These are phyloP conservation scores for Ptychoptera albimana DNA, from an alignment of 2,888 invertebrate genomes.

Conservation along the genomic window DNA sequence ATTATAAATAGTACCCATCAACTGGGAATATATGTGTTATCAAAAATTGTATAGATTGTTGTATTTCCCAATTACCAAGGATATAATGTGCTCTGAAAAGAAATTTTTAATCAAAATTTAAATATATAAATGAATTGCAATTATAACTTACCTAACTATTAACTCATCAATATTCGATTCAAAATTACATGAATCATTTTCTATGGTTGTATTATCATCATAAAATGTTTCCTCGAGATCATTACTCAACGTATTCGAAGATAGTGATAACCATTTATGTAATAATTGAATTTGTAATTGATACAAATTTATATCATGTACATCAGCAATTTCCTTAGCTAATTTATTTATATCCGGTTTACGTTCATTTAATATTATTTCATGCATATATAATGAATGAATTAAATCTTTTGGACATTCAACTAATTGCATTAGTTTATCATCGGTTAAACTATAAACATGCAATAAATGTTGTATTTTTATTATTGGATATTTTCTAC, in stretches of 20 bases:
- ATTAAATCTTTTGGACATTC: conserved; percentile 26
- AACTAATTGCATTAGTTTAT: conserved; percentile 23
- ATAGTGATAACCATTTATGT: conserved; percentile 26
- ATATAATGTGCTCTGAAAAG: conserved; percentile 24
- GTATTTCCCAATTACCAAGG: conserved; percentile 25
- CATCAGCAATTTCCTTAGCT: conserved; percentile 22
- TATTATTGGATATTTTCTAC: conserved; percentile 26
- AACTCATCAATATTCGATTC: conserved; percentile 17
- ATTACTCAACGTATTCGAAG: conserved; percentile 15
- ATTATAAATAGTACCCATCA: conserved; percentile 19
- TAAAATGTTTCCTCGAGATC: conserved; percentile 27
- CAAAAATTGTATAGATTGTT: conserved; percentile 23
- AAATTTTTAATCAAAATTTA: too few species aligned
- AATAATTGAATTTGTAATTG: conserved; percentile 23
- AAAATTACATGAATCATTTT: conserved; percentile 8
- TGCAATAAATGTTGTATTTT: conserved; percentile 28
- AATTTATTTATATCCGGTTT: conserved; percentile 27
- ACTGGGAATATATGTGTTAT: conserved; percentile 11
- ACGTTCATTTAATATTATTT: conserved; percentile 21
- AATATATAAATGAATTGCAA: not conserved
- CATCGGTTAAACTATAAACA: conserved; percentile 24
- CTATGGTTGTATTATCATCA: conserved; percentile 17
- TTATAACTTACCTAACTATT: not conserved
- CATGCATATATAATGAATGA: conserved; percentile 23
- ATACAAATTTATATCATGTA: conserved; percentile 21